Percentiles rank a stretch among this genome's conserved stretches.
These are phyloP conservation scores for Patella vulgata DNA, from an alignment of 1,140 invertebrate genomes.

Conservation along the genomic window DNA sequence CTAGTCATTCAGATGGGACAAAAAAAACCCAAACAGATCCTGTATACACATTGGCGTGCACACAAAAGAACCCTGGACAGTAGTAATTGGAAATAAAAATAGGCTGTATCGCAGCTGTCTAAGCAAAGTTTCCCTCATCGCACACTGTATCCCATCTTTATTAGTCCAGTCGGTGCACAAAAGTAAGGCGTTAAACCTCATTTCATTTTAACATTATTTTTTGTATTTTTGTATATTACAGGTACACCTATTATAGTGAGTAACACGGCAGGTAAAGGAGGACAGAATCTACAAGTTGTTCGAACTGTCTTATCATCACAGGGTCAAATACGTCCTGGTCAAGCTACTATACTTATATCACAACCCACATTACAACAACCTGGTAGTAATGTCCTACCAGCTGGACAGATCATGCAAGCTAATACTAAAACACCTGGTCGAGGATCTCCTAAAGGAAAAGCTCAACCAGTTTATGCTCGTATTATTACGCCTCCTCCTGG, in stretches of 20 bases:
- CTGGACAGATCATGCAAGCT: slow-evolving; percentile 42
- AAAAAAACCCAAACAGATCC: no score
- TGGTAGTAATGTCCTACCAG: slow-evolving; percentile 34
- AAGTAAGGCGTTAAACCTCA: no score
- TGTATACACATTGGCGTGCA: no score
- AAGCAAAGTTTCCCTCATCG: no score
- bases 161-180: no score
- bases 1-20: no score
- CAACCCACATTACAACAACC: slow-evolving; percentile 50
- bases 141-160: no score
- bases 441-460: slow-evolving; percentile 51
- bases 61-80: no score
- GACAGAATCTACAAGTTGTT: slow-evolving; percentile 58
- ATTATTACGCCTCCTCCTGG: slow-evolving; percentile 61
- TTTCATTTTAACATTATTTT: no score
- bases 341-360: slow-evolving; percentile 59
- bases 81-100: no score
- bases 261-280: slow-evolving; percentile 49
- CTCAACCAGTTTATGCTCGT: slow-evolving; percentile 59
- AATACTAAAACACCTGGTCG: slow-evolving; percentile 34
- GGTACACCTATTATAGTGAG: slow-evolving; percentile 48
- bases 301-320: slow-evolving; percentile 55
- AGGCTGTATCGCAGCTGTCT: no score
- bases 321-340: slow-evolving; percentile 49
- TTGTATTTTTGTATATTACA: no score